Base-by-base conservation (phyloP, 2,888 invertebrate species). In the Pseudolycoriella hygida region DNA sequence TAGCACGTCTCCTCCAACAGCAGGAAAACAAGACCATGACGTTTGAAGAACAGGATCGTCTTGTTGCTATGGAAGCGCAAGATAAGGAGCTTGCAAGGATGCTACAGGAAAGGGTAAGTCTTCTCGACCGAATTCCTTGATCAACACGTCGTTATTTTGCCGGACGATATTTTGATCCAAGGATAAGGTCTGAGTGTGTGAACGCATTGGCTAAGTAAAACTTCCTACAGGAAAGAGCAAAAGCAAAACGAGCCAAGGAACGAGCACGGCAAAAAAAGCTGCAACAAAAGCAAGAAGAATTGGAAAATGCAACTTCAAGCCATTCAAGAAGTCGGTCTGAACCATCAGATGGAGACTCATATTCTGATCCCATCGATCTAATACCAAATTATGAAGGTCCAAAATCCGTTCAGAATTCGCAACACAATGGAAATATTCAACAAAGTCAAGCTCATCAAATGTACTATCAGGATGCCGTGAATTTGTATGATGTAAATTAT, bases 71-170 rank as follows among this genome's bases (percentile, higher is more conserved):
- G 53, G 83, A 85, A 63, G 81, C 80, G 1, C 83, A 84, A 60
- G 84, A 85, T 56, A 76, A 80, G 49, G 84, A 84, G 60, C 60
- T 84, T 43, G 84, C 84, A 2, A 74, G 76, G 58, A 72, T 83
- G 67, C 61, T 85, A 40, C 83, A 84, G 59, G 83, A 83, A 57
- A 67, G 75, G 54, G 62, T 62, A 47, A 50, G 50, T 50, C 31
- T 37, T 19, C 31, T 17, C 14, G 5, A 10, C 4, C 17, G 17
- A 19, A 25, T 25, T 25, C 25, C 4, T 25, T 25, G 8, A 25
- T n/a, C n/a, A n/a, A n/a, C n/a, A n/a, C n/a, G n/a, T n/a, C n/a
- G n/a, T n/a, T n/a, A n/a, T n/a, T n/a, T n/a, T n/a, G n/a, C n/a
- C n/a, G n/a, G n/a, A n/a, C n/a, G n/a, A n/a, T n/a, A n/a, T n/a